Conservation (phyloP, 1,140 invertebrate species). For the Panonychus citri region DNA sequence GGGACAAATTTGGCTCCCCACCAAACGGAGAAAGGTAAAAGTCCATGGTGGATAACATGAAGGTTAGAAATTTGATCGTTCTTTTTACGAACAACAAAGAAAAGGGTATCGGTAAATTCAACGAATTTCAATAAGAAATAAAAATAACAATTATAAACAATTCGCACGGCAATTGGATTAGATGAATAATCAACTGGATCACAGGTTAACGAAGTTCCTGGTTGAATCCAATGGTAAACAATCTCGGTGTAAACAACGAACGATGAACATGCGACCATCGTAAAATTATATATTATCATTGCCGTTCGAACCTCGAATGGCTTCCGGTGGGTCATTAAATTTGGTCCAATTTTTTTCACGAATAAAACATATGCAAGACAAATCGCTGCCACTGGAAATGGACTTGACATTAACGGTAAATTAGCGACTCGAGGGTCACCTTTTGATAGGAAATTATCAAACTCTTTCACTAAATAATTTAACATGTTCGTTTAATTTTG, state of each 20-base stretch:
- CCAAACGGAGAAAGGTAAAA: conserved; percentile 19
- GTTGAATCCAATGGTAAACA: not conserved
- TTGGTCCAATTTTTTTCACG: conserved; percentile 50
- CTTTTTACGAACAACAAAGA: conserved; percentile 39
- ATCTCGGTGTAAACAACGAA: conserved; percentile 9
- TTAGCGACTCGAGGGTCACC: conserved; percentile 38
- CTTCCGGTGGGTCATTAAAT: conserved; percentile 57
- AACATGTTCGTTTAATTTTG: too few relatives aligned
- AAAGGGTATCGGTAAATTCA: conserved; percentile 7
- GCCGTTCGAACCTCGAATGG: conserved; percentile 48
- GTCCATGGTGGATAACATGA: conserved; percentile 60
- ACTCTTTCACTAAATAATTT: too few relatives aligned
- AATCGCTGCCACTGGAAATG: conserved; percentile 54
- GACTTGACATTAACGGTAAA: conserved; percentile 74
- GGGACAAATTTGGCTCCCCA: conserved; percentile 3
- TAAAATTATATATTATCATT: conserved; percentile 49
- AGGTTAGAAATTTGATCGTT: conserved; percentile 60
- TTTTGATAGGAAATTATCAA: too few relatives aligned
- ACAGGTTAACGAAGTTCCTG: not conserved
- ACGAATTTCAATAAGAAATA: not conserved
- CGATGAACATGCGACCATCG: conserved; percentile 9
- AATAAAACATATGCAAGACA: conserved; percentile 51
- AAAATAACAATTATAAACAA: not conserved
- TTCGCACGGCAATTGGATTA: not conserved
- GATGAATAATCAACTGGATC: not conserved